Percentiles rank a stretch among this genome's conserved stretches.
phyloP scores from a whole-genome alignment of 2,888 invertebrate species.

The Blera fallax region DNA sequence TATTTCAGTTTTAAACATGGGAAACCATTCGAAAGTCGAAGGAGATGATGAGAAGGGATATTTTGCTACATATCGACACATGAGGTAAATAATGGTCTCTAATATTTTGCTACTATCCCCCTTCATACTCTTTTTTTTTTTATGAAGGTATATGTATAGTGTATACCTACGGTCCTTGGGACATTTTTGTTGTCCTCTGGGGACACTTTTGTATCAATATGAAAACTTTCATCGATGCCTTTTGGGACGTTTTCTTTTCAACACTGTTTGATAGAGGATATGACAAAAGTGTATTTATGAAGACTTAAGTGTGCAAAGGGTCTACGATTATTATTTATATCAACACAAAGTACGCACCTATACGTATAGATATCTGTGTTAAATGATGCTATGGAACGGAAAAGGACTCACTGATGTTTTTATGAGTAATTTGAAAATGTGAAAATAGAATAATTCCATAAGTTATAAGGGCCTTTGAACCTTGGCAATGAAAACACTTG shows the following conservation, averaged over 20 bases:
- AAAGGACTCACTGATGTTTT: not conserved
- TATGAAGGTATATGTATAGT: not conserved
- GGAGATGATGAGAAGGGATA: not conserved
- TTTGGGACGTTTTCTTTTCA: not conserved
- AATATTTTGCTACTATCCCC: conserved; percentile 15
- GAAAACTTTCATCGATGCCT: conserved; percentile 14
- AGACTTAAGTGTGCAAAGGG: conserved; percentile 12
- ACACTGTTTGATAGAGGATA: conserved; percentile 21
- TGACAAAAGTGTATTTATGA: conserved; percentile 17
- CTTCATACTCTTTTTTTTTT: not conserved
- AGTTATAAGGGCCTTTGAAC: not conserved
- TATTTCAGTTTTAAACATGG: conserved; percentile 24
- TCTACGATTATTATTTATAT: conserved; percentile 40
- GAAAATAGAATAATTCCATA: conserved; percentile 12
- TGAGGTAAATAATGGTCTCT: conserved; percentile 32
- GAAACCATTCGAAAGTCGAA: not conserved
- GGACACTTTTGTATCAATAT: conserved; percentile 47
- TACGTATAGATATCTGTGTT: not conserved
- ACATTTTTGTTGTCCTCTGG: conserved; percentile 19
- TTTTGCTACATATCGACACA: not conserved
- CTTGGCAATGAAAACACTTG: not conserved
- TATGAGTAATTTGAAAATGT: conserved; percentile 21
- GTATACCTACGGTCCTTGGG: not conserved
- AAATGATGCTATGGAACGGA: not conserved
- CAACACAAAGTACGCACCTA: not conserved